phyloP scores from a whole-genome alignment of 1,140 invertebrate genomes.

The Hestina assimilis region DNA sequence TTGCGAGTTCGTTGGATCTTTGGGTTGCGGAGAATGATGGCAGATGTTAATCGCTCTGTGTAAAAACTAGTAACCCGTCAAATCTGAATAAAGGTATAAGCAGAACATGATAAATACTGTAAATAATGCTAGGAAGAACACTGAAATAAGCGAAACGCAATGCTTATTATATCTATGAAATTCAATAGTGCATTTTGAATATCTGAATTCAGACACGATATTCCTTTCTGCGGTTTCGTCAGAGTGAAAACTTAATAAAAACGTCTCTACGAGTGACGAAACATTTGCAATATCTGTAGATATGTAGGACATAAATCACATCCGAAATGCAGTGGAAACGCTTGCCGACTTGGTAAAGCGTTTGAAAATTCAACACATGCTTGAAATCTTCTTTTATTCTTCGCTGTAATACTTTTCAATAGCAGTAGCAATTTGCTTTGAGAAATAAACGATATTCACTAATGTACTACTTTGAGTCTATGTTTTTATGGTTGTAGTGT shows the following conservation, averaged over 20 bases:
- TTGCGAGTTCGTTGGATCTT: too few species aligned
- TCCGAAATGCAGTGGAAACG: conserved; percentile 54
- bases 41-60: too few species aligned
- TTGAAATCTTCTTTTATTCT: conserved; percentile 39
- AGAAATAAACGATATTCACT: conserved; percentile 12
- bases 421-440: conserved; percentile 29
- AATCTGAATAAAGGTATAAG: too few species aligned
- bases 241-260: conserved; percentile 54
- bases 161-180: conserved; percentile 28
- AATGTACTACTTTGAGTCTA: conserved; percentile 1
- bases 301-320: conserved; percentile 61
- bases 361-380: conserved; percentile 58
- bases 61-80: too few species aligned
- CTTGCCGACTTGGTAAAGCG: conserved; percentile 34
- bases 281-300: conserved; percentile 60
- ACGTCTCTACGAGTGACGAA: conserved; percentile 51
- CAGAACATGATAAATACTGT: too few species aligned
- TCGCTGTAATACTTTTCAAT: conserved; percentile 5
- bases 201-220: conserved; percentile 34
- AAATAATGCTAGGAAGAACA: too few species aligned
- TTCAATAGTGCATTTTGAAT: conserved; percentile 32
- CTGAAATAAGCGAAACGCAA: conserved; percentile 10
- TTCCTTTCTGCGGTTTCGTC: conserved; percentile 31
- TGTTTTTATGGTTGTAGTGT: background rate
- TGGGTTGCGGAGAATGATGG: too few species aligned